Base-by-base conservation (phyloP, 1,140 invertebrate genomes). In the Hycleus cichorii region DNA sequence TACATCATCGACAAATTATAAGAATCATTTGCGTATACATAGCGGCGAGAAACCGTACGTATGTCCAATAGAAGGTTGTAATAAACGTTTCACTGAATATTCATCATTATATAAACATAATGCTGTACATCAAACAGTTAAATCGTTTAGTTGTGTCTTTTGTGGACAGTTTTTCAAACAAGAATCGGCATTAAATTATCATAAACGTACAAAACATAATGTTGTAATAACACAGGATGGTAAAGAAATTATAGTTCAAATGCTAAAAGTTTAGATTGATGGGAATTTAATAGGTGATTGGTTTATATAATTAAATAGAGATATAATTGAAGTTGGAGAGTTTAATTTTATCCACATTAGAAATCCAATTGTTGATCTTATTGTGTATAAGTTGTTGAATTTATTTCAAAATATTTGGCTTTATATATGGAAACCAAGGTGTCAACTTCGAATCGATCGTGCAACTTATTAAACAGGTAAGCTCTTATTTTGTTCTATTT, bases 91-190 rank as follows among this genome's bases (percentile, higher is more conserved):
- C 64, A 88, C 86, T 2, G 86, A 88, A 68, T 88, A 88, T 69
- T 88, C 85, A 45, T 86, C 83, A 65, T 75, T 88, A 11, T 88
- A 87, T 68, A 88, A 88, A 71, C 86, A 88, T 72, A 81, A 85
- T 69, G 77, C 85, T 26, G 84, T 86, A 4, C 83, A 85, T 68
- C 79, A 79, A 43, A 77, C 80, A 40, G 72, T 74, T 18, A 83
- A 80, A 63, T 77, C 79, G n/a, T 81, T 80, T 59, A 71, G 71
- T 12, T 85, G 83, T 62, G 71, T 73, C 47, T 72, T 77, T 40
- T 85, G 83, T 70, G 76, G 75, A 7, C 78, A 79, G 54, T 76
- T 72, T 24, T 83, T 82, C 64, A 70, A 82, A 48, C 81, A 83
- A 66, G 77, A 78, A 8, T 81, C 79, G 5, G 81, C 81, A n/a